Evolutionary conservation across 2,113 vertebrate genomes (phyloP), one percentile per base, ranked within the genome.

Genomic region (Pipa parva): DNA sequence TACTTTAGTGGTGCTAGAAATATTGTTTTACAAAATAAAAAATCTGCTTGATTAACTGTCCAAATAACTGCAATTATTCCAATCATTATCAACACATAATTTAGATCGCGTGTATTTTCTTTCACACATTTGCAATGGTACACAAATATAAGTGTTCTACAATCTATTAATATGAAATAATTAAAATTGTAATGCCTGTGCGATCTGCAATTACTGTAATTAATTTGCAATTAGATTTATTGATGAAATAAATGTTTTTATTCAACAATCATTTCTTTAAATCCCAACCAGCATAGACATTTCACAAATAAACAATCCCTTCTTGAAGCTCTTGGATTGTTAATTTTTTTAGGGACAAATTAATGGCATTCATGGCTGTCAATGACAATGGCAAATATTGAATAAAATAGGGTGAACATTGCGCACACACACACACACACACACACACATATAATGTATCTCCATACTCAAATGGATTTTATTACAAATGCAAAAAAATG

Each of bases 211-310:
- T 60, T 25, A 60, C 58, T 26, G 37, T 27, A 46, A 60, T 46
- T 60, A 60, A 46, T 45, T 17, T 21, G 36, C 37, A 60, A 26
- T 60, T 60, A 45, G 58, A 60, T 27, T 60, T 59, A 39, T 59
- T 12, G n/a, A 24, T 45, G 17, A 42, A 42, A 24, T 42, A 60
- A 60, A 60, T 60, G 22, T 46, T 45, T 42, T 45, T 5, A 27
- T 11, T 45, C 37, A 27, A 42, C 58, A 60, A 26, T 42, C 10
- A 59, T 59, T 39, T 59, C 52, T 57, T 28, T 57, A 31, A 18
- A 21, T 17, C 17, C 27, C 54, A 57, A 17, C 27, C 54, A 57
- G 42, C 42, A 17, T 46, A 17, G 42, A 17, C 7, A 46, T 7
- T 20, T 46, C 42, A 46, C 42, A 33, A 46, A 46, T 17, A 46